Conservation (phyloP, 2,888 invertebrate species). For the Euphydryas editha region DNA sequence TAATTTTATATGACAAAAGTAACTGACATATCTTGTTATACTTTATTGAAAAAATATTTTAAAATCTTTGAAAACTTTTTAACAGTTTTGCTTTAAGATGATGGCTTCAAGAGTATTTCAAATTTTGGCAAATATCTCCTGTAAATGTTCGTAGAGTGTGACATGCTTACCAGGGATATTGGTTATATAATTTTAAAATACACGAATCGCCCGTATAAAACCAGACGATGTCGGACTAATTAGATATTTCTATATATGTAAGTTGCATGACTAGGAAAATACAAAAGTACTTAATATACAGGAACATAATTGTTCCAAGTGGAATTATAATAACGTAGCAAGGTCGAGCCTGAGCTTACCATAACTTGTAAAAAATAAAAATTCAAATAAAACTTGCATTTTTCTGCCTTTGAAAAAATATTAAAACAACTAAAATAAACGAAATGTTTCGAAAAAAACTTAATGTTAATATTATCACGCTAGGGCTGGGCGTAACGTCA, state of each 20-base stretch:
- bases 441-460: conserved; percentile 5
- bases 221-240: background rate
- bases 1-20: too few species aligned
- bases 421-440: background rate
- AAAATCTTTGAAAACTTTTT: too few species aligned
- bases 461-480: conserved; percentile 13
- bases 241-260: background rate
- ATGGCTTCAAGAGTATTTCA: too few species aligned
- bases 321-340: conserved; percentile 5
- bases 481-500: conserved; percentile 14
- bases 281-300: background rate
- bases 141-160: too few species aligned
- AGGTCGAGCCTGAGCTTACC: background rate
- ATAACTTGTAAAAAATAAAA: background rate
- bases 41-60: too few species aligned
- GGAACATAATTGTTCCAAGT: background rate
- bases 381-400: background rate
- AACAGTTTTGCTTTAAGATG: too few species aligned
- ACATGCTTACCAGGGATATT: too few species aligned
- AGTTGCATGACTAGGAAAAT: background rate
- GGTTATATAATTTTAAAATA: too few species aligned
- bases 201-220: too few species aligned
- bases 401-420: background rate
- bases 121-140: too few species aligned
- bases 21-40: too few species aligned